A percentile compares a stretch with the other conserved stretches of the same genome.
Evolutionary conservation across 2,113 vertebrate genomes (phyloP).

Genomic region (Caracal caracal): DNA sequence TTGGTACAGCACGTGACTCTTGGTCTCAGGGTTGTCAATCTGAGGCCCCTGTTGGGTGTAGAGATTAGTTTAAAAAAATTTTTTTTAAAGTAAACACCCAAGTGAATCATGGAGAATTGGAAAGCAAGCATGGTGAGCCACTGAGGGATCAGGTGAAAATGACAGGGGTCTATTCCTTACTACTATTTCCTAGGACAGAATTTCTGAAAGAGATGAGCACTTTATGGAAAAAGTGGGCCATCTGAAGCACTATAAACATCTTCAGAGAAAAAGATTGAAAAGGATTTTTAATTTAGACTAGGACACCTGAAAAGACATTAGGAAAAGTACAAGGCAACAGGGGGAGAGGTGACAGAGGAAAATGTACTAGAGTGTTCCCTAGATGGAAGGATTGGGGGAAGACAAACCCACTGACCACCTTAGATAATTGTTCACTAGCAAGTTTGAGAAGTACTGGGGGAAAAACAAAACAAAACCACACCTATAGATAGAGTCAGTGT

Average conservation of each 20-base stretch:
- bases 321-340: not conserved
- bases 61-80: not conserved
- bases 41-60: not conserved
- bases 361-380: not conserved
- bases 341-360: not conserved
- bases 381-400: not conserved
- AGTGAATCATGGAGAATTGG: not conserved
- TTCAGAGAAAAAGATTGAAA: not conserved
- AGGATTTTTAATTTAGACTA: constrained; percentile 6
- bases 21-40: not conserved
- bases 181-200: not conserved
- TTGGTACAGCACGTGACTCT: not conserved
- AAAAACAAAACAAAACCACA: not conserved
- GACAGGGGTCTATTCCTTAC: not conserved
- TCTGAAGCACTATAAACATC: not conserved
- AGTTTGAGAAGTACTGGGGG: not conserved
- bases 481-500: not conserved
- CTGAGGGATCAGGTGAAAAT: not conserved
- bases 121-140: not conserved
- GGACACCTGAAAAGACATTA: not conserved
- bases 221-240: not conserved
- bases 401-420: not conserved
- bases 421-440: not conserved
- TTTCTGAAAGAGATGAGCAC: not conserved
- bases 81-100: not conserved